Evolutionary conservation across 2,888 invertebrate genomes (phyloP).

Genomic region (Toxonevra muliebris): DNA sequence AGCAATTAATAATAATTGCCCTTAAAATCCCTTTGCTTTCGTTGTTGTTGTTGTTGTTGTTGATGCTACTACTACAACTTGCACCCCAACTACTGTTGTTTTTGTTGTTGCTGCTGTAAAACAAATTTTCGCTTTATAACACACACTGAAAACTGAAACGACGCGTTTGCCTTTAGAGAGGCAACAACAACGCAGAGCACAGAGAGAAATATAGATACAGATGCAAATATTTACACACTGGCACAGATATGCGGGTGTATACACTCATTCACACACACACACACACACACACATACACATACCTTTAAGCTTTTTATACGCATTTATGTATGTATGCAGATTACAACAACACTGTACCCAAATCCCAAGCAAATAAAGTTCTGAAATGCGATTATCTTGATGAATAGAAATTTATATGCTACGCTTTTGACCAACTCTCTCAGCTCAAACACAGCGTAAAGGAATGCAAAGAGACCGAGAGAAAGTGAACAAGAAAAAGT

Average conservation of each 20-base stretch:
- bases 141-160: neutral
- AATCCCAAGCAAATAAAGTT: conserved; percentile 53
- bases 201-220: neutral
- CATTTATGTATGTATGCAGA: conserved; percentile 29
- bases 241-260: no score
- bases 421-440: conserved; percentile 47
- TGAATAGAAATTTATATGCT: conserved; percentile 61
- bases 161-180: neutral
- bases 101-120: neutral
- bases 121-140: neutral
- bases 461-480: neutral
- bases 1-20: conserved; percentile 61
- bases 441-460: conserved; percentile 41
- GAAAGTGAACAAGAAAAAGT: no score
- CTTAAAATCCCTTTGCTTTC: neutral
- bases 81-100: no score
- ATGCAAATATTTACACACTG: conserved; percentile 14
- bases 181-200: neutral
- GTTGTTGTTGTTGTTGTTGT: no score
- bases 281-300: neutral
- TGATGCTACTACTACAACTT: no score
- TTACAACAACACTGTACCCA: neutral
- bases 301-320: neutral
- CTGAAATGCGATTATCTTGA: conserved; percentile 62
- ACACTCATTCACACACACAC: neutral